Evolutionary conservation across 30 jellyfish, hydroid and myxozoan species (phyloP).

Genomic region (Aurelia sp.): DNA sequence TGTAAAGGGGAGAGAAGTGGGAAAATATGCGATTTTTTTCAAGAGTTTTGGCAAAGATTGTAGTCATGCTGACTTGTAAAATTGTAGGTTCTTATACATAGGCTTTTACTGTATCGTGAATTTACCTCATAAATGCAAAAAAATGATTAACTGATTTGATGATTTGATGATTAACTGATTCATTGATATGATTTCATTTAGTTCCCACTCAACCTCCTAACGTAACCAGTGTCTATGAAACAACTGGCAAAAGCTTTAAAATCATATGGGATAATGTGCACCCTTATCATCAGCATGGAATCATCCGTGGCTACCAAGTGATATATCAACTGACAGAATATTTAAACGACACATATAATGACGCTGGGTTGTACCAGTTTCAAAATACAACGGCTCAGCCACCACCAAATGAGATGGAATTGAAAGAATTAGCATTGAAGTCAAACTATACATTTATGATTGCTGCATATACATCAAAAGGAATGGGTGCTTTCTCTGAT

Average conservation of each 20-base stretch:
- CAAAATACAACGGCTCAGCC: background rate
- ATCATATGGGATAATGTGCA: conserved; percentile 42
- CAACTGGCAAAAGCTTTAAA: conserved; percentile 29
- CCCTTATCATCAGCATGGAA: conserved; percentile 44
- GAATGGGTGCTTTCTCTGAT: conserved; percentile 50
- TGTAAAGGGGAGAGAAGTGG: no score
- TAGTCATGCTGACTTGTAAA: no score
- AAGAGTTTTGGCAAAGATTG: no score
- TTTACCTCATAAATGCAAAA: no score
- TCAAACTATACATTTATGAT: conserved; percentile 23
- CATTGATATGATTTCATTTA: background rate
- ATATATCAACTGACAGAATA: no score
- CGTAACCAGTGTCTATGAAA: background rate
- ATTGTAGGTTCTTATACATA: no score
- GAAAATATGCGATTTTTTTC: no score
- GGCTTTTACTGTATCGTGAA: no score
- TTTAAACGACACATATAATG: conserved; percentile 7
- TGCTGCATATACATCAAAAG: conserved; percentile 64
- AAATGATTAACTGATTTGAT: no score
- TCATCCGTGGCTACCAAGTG: background rate
- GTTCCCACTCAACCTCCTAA: conserved; percentile 46
- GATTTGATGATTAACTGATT: no score
- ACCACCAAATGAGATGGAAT: background rate
- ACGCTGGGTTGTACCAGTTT: background rate
- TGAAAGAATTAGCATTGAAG: conserved; percentile 18